phyloP scores from a whole-genome alignment of 2,797 vertebrate species.

The Chloroceryle amazona region DNA sequence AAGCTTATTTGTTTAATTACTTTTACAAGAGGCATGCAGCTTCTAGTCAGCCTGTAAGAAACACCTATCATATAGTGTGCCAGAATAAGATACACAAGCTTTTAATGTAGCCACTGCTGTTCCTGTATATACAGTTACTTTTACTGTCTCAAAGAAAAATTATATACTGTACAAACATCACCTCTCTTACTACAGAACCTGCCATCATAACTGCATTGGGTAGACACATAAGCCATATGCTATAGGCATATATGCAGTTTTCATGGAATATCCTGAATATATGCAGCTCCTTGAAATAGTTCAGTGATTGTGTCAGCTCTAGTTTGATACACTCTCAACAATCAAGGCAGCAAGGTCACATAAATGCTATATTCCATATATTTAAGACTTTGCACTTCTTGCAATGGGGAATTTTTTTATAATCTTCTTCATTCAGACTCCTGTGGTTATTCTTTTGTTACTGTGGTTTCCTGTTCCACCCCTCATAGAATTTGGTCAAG shows the following conservation, averaged over 20 bases:
- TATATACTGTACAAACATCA: fast-evolving
- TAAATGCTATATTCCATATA: not conserved
- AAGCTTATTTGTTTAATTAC: not conserved
- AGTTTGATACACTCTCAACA: not conserved
- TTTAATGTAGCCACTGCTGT: not conserved
- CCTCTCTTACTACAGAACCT: not conserved
- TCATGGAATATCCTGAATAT: not conserved
- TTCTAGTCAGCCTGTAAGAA: not conserved
- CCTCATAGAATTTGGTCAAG: not conserved
- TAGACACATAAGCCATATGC: fast-evolving
- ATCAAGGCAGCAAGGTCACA: not conserved
- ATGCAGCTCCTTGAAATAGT: not conserved
- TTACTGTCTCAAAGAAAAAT: not conserved
- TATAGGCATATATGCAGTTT: not conserved
- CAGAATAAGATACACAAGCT: not conserved
- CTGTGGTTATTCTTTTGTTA: not conserved
- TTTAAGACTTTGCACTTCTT: not conserved
- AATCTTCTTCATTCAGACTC: not conserved
- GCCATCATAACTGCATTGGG: not conserved
- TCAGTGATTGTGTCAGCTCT: not conserved
- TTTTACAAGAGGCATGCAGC: not conserved
- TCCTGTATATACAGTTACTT: not conserved
- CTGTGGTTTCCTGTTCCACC: not conserved
- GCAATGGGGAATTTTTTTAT: not conserved
- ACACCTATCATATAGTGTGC: not conserved